phyloP scores from a whole-genome alignment of 1,140 invertebrate species.

The Zaprionus ornatus region DNA sequence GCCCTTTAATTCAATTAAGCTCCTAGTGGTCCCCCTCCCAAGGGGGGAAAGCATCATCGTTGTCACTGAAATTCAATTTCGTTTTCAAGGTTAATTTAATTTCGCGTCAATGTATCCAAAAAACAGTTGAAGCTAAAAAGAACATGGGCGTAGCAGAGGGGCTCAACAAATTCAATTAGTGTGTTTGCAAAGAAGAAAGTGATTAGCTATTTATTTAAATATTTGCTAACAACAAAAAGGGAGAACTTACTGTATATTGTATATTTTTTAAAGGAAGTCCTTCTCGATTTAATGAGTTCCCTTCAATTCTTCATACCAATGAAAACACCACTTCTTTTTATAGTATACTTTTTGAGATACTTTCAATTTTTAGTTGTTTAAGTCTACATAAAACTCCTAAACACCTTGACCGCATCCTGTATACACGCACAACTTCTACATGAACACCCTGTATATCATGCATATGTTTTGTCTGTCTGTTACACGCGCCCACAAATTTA shows the following conservation, averaged over 20 bases:
- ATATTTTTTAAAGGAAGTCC: no score
- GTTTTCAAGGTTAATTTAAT: constrained; percentile 66
- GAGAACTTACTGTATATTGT: no score
- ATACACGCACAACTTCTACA: background rate
- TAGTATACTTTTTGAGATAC: no score
- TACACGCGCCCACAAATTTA: background rate
- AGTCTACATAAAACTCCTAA: no score
- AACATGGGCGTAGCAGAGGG: background rate
- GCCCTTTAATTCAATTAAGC: constrained; percentile 30
- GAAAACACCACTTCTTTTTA: no score
- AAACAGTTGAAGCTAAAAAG: background rate
- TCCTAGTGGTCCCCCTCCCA: background rate
- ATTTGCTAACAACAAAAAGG: no score
- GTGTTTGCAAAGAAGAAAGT: no score
- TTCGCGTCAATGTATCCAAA: constrained; percentile 21
- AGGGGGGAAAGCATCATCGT: background rate
- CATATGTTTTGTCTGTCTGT: constrained; percentile 1
- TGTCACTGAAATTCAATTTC: constrained; percentile 47
- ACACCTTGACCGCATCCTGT: background rate
- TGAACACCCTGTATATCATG: constrained; percentile 39
- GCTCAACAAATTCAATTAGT: no score
- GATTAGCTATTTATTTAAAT: no score
- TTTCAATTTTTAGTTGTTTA: no score
- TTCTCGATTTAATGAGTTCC: no score
- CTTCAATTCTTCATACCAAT: no score